Evolutionary conservation across 2,888 invertebrate genomes (phyloP), one percentile per base, ranked within the genome.

Genomic region (Agapostemon virescens): DNA sequence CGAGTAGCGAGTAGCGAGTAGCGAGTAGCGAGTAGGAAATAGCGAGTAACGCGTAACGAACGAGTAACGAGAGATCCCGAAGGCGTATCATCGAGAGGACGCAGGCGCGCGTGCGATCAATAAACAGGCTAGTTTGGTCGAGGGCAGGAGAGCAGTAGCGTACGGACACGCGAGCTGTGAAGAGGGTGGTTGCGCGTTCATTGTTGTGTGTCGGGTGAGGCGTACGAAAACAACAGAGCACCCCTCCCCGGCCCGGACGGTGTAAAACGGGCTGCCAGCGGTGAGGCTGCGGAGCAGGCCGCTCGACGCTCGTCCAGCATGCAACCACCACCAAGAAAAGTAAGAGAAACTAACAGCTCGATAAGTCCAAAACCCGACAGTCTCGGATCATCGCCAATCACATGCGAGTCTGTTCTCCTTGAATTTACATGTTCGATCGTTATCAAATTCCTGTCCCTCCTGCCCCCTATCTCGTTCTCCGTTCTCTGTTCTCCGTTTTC

Each of bases 251-350:
- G 82, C 83, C 55, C 55, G 80, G 80, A 80, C 86, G 87, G 82
- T 86, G 84, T 85, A 83, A 78, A 86, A 85, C 84, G 85, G 80
- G 85, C 81, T 85, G 85, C 85, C 84, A 87, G 89, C 88, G 89
- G 90, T 88, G 89, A 90, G 89, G 89, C 90, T 89, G 91, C 89
- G 78, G 83, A 88, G 88, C 89, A 86, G 84, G 84, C 86, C 87
- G 89, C 89, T 89, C 85, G 84, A 85, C 87, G 89, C 89, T 89
- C 85, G 86, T 89, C 87, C 93, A 93, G 90, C 94, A 97, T 97
- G 97, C 97, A 97, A 95, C 97, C 97, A 91, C 97, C 97, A 91
- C 97, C 97, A 92, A 96, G 97, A 93, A 97, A 97, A 96, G 97
- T 97, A 94, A 95, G 95, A 75, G 63, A 26, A 75, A 20, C 20